Evolutionary conservation across 2,888 invertebrate species (phyloP).

Genomic region (Nomada hirtipes): DNA sequence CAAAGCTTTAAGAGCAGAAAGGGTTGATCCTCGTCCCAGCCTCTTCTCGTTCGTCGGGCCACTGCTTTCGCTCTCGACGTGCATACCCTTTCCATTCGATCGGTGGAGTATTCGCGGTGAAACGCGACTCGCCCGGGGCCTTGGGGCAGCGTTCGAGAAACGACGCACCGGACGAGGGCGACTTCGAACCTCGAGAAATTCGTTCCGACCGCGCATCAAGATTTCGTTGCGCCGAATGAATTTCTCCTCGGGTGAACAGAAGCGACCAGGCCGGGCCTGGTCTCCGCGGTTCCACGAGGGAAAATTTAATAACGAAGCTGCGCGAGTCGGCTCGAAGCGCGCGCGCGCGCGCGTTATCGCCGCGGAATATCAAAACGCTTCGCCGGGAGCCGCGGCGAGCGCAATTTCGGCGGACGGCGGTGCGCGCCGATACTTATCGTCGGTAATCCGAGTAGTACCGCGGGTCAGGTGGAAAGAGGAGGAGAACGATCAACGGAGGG

Average conservation of each 20-base stretch:
- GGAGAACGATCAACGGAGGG: slow-evolving; percentile 12
- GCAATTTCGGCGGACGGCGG: slow-evolving; percentile 53
- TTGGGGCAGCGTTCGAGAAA: slow-evolving; percentile 13
- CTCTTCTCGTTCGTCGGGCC: slow-evolving; percentile 6
- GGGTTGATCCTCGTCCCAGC: slow-evolving; percentile 25
- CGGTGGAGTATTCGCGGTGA: neutral
- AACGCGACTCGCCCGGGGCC: slow-evolving; percentile 16
- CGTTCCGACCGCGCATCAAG: slow-evolving; percentile 55
- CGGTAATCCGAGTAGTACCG: slow-evolving; percentile 55
- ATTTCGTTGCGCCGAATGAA: slow-evolving; percentile 37
- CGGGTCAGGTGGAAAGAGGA: slow-evolving; percentile 4
- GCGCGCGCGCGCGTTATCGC: slow-evolving; percentile 59
- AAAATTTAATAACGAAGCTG: slow-evolving; percentile 57
- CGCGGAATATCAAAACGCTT: slow-evolving; percentile 72
- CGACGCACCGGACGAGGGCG: neutral
- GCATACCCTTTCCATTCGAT: neutral
- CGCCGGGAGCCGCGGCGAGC: slow-evolving; percentile 55
- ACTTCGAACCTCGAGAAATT: slow-evolving; percentile 47
- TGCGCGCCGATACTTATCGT: slow-evolving; percentile 55
- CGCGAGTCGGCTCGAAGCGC: slow-evolving; percentile 26
- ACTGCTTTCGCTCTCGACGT: slow-evolving; percentile 6
- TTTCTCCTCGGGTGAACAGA: slow-evolving; percentile 43
- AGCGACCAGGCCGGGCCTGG: slow-evolving; percentile 13
- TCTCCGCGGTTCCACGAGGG: slow-evolving; percentile 43
- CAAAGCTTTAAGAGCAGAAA: slow-evolving; percentile 26